A percentile compares a stretch with the other conserved stretches of the same genome.
phyloP scores from a whole-genome alignment of 2,113 vertebrate genomes.

The Parus major region DNA sequence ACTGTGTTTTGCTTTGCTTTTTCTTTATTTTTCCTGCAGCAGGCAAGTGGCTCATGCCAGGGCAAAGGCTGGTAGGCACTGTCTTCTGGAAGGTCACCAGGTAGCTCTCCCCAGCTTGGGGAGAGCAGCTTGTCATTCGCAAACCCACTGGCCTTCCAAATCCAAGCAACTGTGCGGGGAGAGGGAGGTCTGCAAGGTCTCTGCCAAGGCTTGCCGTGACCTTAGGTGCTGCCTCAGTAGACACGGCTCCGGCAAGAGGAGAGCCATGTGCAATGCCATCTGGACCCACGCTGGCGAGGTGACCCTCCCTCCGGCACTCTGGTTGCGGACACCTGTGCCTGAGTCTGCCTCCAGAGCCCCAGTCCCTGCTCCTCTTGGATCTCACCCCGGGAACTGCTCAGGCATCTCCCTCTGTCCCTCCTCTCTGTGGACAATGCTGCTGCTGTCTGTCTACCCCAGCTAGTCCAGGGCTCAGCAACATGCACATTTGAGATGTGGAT shows the following conservation, averaged over 20 bases:
- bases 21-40: neutral
- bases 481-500: rapidly evolving
- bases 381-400: neutral
- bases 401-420: neutral
- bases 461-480: neutral
- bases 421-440: rapidly evolving
- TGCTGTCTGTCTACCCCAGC: neutral
- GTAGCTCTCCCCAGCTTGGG: neutral
- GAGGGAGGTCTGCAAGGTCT: neutral
- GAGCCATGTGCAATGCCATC: constrained; percentile 63
- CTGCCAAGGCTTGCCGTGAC: constrained; percentile 49
- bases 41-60: neutral
- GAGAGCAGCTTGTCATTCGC: neutral
- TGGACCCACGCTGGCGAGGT: constrained; percentile 53
- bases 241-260: neutral
- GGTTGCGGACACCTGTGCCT: constrained; percentile 44
- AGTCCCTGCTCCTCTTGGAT: neutral
- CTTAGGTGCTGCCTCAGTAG: constrained; percentile 69
- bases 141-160: neutral
- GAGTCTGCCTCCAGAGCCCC: constrained; percentile 16
- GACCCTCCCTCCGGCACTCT: constrained; percentile 59
- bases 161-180: neutral
- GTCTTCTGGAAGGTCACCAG: constrained; percentile 51
- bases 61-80: neutral
- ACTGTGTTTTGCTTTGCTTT: neutral